Evolutionary conservation across 1,140 invertebrate genomes (phyloP).

Genomic region (Drosophila bocki): DNA sequence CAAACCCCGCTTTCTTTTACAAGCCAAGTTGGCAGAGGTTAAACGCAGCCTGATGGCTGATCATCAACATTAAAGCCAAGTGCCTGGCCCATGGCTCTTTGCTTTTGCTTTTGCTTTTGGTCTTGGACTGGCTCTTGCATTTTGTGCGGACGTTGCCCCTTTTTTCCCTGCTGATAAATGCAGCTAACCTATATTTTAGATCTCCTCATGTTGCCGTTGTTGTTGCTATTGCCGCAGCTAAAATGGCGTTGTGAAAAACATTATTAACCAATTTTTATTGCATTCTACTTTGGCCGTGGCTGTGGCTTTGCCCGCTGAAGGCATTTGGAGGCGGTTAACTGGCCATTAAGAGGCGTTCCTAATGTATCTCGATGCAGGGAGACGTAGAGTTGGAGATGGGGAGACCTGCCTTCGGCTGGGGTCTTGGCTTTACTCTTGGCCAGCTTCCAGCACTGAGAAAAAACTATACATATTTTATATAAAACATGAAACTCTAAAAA

Average conservation of each 20-base stretch:
- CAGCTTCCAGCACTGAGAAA: conserved; percentile 9
- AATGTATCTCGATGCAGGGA: conserved; percentile 61
- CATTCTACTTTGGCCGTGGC: conserved; percentile 49
- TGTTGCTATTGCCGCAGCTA: conserved; percentile 39
- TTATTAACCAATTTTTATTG: conserved; percentile 83
- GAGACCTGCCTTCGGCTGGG: conserved; percentile 51
- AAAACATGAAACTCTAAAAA: neutral
- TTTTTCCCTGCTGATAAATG: conserved; percentile 43
- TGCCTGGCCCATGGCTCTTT: conserved; percentile 49
- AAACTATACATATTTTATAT: neutral
- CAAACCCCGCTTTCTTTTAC: conserved; percentile 23
- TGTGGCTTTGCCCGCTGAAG: conserved; percentile 38
- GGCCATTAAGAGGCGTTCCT: conserved; percentile 82
- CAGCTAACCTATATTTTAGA: conserved; percentile 79
- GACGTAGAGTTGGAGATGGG: conserved; percentile 16
- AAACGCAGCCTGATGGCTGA: conserved; percentile 64
- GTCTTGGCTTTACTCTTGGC: conserved; percentile 8
- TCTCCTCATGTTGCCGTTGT: conserved; percentile 44
- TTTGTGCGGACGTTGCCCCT: conserved; percentile 8
- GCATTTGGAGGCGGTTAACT: conserved; percentile 80
- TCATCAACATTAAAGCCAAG: conserved; percentile 64
- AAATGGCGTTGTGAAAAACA: conserved; percentile 83
- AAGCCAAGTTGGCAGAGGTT: conserved; percentile 59
- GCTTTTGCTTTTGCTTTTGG: conserved; percentile 15
- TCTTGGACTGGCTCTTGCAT: neutral